Evolutionary conservation across 2,113 vertebrate genomes (phyloP).

Genomic region (Tor tambroides): DNA sequence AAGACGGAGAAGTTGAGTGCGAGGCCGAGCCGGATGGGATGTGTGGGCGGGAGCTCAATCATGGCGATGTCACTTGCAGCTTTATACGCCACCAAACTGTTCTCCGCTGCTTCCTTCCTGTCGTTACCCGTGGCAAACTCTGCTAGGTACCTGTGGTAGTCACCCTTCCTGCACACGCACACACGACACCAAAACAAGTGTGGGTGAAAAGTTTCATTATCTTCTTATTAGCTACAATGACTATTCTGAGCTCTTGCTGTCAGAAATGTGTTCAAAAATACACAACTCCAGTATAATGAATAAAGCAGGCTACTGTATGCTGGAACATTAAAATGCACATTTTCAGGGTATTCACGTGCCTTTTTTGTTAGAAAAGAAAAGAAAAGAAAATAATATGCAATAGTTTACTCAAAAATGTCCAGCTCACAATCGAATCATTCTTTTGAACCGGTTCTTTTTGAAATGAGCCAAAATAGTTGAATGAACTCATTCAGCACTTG

Average conservation of each 20-base stretch:
- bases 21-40: slow-evolving; percentile 94
- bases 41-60: slow-evolving; percentile 94
- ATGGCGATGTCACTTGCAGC: slow-evolving; percentile 96
- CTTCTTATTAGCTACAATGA: not conserved
- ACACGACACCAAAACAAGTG: not conserved
- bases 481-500: no score
- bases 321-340: not conserved
- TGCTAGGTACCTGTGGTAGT: slow-evolving; percentile 99
- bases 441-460: no score
- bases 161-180: slow-evolving; percentile 87
- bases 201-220: not conserved
- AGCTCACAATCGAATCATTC: no score
- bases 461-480: no score
- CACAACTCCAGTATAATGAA: no score
- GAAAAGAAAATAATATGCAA: no score
- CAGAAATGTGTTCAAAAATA: not conserved
- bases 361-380: no score
- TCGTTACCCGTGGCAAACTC: slow-evolving; percentile 97
- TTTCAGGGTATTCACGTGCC: not conserved
- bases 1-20: slow-evolving; percentile 99
- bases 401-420: no score
- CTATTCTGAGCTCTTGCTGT: not conserved
- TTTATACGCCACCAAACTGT: slow-evolving; percentile 97
- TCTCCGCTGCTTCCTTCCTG: slow-evolving; percentile 98
- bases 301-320: not conserved